Conservation (phyloP, 2,113 vertebrate genomes). For the Corvus cornix region DNA sequence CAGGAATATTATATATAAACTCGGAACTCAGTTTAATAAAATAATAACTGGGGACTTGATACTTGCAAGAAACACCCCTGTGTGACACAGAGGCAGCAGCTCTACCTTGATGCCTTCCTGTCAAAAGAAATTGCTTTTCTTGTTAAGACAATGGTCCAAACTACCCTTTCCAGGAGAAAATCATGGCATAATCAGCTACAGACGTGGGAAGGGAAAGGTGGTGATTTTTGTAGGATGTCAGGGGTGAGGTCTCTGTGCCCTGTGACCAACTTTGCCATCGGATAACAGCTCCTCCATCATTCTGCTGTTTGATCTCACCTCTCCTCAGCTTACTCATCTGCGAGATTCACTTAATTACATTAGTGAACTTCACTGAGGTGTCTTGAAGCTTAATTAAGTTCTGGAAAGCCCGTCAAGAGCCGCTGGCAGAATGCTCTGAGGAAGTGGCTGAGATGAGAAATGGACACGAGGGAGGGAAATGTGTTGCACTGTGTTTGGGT, state of each 20-base stretch:
- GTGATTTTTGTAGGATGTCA: not conserved
- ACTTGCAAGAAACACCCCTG: not conserved
- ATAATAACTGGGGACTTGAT: not conserved
- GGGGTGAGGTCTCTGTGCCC: not conserved
- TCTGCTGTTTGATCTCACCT: slow-evolving; percentile 10
- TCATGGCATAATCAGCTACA: not conserved
- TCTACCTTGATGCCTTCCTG: not conserved
- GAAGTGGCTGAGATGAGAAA: not conserved
- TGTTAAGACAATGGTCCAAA: not conserved
- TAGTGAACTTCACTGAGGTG: slow-evolving; percentile 37
- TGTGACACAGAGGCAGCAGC: not conserved
- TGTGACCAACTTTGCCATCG: not conserved
- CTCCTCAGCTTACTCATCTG: slow-evolving; percentile 22
- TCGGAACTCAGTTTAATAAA: not conserved
- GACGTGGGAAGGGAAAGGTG: not conserved
- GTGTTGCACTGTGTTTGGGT: fast-evolving
- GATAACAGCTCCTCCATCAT: not conserved
- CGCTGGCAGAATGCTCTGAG: not conserved
- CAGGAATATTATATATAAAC: not conserved
- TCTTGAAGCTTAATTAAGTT: slow-evolving; percentile 46
- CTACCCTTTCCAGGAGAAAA: not conserved
- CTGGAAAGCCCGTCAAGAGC: slow-evolving; percentile 1
- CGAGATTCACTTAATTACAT: slow-evolving; percentile 42
- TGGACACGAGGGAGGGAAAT: not conserved
- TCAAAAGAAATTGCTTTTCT: not conserved